A percentile compares a stretch with the other conserved stretches of the same genome.
phyloP scores from a whole-genome alignment of 2,797 vertebrate genomes.

The Urophycis tenuis region DNA sequence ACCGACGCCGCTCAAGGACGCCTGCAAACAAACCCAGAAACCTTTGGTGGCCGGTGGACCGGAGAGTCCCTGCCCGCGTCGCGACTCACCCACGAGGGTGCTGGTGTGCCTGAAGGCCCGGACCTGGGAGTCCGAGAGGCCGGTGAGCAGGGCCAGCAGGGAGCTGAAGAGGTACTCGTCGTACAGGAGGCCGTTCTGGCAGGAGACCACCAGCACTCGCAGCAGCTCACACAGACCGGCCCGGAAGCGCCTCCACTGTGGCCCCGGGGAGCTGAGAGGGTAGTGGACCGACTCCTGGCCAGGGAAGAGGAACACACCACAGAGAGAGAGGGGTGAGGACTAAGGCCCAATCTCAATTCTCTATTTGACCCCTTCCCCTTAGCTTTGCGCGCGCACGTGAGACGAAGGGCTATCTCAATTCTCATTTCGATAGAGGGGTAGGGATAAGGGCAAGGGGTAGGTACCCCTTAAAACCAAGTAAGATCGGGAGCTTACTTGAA shows the following conservation, averaged over 20 bases:
- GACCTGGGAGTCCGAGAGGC: conserved; percentile 87
- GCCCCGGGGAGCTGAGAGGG: conserved; percentile 68
- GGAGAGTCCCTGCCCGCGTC: neutral
- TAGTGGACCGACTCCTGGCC: conserved; percentile 76
- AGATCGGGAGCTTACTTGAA: too few relatives aligned
- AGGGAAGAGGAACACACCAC: neutral
- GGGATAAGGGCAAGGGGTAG: too few relatives aligned
- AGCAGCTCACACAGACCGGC: conserved; percentile 73
- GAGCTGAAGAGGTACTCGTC: conserved; percentile 78
- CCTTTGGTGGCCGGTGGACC: neutral
- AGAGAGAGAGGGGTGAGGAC: neutral
- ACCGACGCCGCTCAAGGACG: neutral
- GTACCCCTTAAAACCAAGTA: too few relatives aligned
- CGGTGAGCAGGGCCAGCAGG: conserved; percentile 77
- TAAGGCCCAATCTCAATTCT: too few relatives aligned
- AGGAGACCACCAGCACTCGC: conserved; percentile 65
- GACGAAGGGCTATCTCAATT: too few relatives aligned
- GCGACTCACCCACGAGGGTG: conserved; percentile 78
- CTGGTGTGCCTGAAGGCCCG: conserved; percentile 91
- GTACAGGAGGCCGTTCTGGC: conserved; percentile 71
- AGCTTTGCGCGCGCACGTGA: too few relatives aligned
- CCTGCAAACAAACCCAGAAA: neutral
- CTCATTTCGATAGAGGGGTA: too few relatives aligned
- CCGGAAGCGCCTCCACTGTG: conserved; percentile 73
- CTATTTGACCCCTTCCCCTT: too few relatives aligned